Percentiles rank a stretch among this genome's conserved stretches.
Conservation (phyloP, 2,888 invertebrate genomes). For the Caenorhabditis sp. region DNA sequence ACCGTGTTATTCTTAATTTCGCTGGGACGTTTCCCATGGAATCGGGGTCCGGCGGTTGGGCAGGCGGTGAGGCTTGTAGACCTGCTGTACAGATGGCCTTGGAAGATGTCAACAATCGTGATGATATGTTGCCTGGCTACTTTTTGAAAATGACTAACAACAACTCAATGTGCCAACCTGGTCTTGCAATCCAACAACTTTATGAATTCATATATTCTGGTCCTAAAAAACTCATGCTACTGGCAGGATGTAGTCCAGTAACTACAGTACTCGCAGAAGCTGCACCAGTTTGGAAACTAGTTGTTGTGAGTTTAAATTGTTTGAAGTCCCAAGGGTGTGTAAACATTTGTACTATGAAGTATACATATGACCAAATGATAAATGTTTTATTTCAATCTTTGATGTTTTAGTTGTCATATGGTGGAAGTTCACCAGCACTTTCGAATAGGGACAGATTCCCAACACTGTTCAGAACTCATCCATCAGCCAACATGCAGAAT, state of each 20-base stretch:
- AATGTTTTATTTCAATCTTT: neutral
- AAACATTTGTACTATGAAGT: neutral
- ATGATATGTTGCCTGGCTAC: constrained; percentile 66
- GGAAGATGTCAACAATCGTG: constrained; percentile 82
- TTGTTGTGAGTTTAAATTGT: constrained; percentile 85
- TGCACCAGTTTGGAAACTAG: constrained; percentile 99
- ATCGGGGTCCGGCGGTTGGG: constrained; percentile 83
- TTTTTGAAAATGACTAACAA: constrained; percentile 64
- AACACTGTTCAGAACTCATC: constrained; percentile 96
- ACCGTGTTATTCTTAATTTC: constrained; percentile 78
- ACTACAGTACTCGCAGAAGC: constrained; percentile 99
- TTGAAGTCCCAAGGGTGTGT: neutral
- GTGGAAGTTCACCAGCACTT: constrained; percentile 95
- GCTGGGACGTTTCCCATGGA: constrained; percentile 96
- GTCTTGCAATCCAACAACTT: constrained; percentile 95
- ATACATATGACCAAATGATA: neutral
- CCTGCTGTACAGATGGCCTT: constrained; percentile 95
- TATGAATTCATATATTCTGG: constrained; percentile 89
- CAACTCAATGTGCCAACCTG: constrained; percentile 85
- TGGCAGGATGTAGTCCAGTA: constrained; percentile 95
- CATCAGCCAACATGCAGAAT: constrained; percentile 93
- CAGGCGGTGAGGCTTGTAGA: constrained; percentile 85
- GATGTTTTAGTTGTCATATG: constrained; percentile 86
- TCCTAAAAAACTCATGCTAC: constrained; percentile 88
- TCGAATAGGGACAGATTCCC: constrained; percentile 96